These are phyloP conservation scores for Sparus aurata DNA, from an alignment of 2,797 vertebrate species.

Conservation along the genomic window DNA sequence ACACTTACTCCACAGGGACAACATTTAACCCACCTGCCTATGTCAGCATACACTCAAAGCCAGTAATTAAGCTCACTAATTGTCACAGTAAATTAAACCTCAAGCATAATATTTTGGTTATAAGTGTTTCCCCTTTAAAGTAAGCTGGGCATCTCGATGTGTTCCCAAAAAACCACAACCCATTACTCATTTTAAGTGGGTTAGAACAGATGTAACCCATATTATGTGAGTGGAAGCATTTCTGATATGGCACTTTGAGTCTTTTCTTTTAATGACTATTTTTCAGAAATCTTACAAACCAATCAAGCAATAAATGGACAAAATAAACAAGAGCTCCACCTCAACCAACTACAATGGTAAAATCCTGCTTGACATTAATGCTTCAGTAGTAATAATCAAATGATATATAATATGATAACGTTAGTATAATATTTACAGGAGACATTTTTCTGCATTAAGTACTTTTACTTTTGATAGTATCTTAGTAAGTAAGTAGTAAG, in stretches of 20 bases:
- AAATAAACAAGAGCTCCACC: background rate
- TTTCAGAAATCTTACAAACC: background rate
- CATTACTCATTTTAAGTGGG: background rate
- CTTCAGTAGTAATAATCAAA: background rate
- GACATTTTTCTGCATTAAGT: background rate
- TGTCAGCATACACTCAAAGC: background rate
- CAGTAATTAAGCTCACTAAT: conserved; percentile 1
- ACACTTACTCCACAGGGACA: background rate
- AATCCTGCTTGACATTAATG: background rate
- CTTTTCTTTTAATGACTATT: background rate
- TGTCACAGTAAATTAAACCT: conserved; percentile 19
- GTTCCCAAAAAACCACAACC: background rate
- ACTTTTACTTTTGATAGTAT: background rate
- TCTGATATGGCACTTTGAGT: background rate
- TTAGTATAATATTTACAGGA: background rate
- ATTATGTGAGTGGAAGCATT: conserved; percentile 15
- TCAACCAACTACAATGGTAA: background rate
- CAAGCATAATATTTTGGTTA: background rate
- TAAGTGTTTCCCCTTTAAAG: background rate
- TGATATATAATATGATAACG: background rate
- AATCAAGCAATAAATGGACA: background rate
- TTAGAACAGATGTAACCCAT: conserved; percentile 28
- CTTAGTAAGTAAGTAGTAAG: no score
- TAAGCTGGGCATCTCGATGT: background rate
- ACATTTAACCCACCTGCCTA: background rate